Conservation (phyloP, 2,888 invertebrate genomes). For the Epiblema foenella region DNA sequence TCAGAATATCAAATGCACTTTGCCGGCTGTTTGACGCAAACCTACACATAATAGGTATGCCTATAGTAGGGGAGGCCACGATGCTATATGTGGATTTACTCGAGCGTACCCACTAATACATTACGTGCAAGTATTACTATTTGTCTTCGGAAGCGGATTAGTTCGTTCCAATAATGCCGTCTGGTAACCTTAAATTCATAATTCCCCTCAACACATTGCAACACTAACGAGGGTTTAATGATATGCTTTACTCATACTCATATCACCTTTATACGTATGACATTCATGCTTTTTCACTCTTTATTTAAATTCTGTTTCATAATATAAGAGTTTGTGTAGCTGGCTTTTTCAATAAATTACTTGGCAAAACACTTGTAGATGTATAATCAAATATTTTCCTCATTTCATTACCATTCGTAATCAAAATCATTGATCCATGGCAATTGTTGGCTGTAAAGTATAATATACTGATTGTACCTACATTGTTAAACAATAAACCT, state of each 20-base stretch:
- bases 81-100: too few species aligned
- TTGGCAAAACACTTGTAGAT: not conserved
- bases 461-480: not conserved
- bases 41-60: too few species aligned
- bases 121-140: not conserved
- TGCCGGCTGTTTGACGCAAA: too few species aligned
- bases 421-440: conserved; percentile 2
- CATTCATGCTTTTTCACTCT: not conserved
- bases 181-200: not conserved
- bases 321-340: not conserved
- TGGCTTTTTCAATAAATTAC: conserved; percentile 4
- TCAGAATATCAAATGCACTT: too few species aligned
- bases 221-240: conserved; percentile 8
- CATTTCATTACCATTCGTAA: not conserved
- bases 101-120: too few species aligned
- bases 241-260: too few species aligned
- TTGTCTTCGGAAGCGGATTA: not conserved
- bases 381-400: conserved; percentile 7
- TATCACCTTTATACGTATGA: too few species aligned
- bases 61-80: too few species aligned
- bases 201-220: not conserved
- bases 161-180: not conserved
- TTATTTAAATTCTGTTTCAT: conserved; percentile 5
- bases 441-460: not conserved
- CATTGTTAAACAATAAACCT: conserved; percentile 9